phyloP scores from a whole-genome alignment of 2,888 invertebrate species.

The Atethmia centrago region DNA sequence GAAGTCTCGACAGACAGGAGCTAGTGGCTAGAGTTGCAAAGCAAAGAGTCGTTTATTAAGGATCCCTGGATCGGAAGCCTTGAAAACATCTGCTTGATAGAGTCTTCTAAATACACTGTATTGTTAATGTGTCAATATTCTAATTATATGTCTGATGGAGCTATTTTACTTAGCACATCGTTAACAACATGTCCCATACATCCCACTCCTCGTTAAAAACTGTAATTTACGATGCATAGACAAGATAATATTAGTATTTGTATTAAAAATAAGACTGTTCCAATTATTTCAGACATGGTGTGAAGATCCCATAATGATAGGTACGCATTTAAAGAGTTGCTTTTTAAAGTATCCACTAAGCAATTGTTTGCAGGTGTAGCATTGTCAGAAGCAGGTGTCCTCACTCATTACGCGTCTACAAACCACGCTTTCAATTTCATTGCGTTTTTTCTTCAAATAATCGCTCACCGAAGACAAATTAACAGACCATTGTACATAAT shows the following conservation, averaged over 20 bases:
- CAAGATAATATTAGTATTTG: conserved; percentile 39
- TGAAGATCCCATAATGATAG: conserved; percentile 45
- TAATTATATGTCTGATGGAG: conserved; percentile 13
- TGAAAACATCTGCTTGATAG: conserved; percentile 16
- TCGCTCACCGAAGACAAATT: conserved; percentile 64
- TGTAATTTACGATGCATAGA: conserved; percentile 21
- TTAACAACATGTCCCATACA: conserved; percentile 6
- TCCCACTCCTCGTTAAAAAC: conserved; percentile 1
- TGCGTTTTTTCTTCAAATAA: conserved; percentile 62
- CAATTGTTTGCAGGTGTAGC: conserved; percentile 60
- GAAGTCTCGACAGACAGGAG: too few relatives aligned
- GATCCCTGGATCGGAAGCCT: not conserved
- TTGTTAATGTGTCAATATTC: conserved; percentile 30
- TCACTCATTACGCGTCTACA: conserved; percentile 56
- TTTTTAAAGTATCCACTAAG: conserved; percentile 38
- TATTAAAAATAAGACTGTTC: conserved; percentile 35
- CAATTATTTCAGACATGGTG: conserved; percentile 50
- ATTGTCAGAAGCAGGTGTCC: conserved; percentile 67
- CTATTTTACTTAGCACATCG: conserved; percentile 1
- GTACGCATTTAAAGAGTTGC: conserved; percentile 22
- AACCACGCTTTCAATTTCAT: conserved; percentile 69
- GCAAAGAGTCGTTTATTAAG: too few relatives aligned
- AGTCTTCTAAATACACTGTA: not conserved
- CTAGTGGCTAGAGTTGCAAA: too few relatives aligned
- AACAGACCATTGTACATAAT: conserved; percentile 53